A percentile compares a stretch with the other conserved stretches of the same genome.
These are phyloP conservation scores for Sitta carolinensis DNA, from an alignment of 2,797 vertebrate species.

Conservation along the genomic window DNA sequence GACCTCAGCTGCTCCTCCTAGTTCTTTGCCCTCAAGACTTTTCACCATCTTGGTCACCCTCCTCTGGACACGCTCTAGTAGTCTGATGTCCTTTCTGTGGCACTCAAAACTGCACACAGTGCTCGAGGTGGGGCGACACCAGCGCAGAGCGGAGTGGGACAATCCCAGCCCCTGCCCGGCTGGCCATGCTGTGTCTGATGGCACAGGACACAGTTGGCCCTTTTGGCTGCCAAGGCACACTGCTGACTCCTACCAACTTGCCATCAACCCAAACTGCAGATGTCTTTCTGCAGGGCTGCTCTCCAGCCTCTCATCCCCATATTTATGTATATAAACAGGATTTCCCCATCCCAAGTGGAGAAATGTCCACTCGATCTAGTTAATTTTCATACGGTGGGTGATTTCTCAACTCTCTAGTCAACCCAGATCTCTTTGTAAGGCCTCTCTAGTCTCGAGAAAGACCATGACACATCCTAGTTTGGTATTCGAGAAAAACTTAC, in stretches of 20 bases:
- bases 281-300: neutral
- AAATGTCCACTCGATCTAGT: neutral
- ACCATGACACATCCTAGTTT: neutral
- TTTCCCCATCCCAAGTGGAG: neutral
- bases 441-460: neutral
- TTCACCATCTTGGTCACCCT: neutral
- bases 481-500: neutral
- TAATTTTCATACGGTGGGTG: neutral
- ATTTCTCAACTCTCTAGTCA: neutral
- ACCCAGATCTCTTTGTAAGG: neutral
- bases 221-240: neutral
- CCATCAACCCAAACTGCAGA: neutral
- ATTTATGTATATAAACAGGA: neutral
- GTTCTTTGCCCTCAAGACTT: neutral
- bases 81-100: neutral
- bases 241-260: neutral
- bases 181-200: neutral
- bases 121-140: neutral
- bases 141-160: neutral
- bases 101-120: neutral
- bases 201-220: fast-evolving
- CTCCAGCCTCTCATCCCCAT: neutral
- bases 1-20: neutral
- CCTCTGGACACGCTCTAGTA: neutral
- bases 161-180: fast-evolving